Percentiles rank a stretch among this genome's conserved stretches.
These are phyloP conservation scores for Dendroctonus valens DNA, from an alignment of 1,140 invertebrate species.

Conservation along the genomic window DNA sequence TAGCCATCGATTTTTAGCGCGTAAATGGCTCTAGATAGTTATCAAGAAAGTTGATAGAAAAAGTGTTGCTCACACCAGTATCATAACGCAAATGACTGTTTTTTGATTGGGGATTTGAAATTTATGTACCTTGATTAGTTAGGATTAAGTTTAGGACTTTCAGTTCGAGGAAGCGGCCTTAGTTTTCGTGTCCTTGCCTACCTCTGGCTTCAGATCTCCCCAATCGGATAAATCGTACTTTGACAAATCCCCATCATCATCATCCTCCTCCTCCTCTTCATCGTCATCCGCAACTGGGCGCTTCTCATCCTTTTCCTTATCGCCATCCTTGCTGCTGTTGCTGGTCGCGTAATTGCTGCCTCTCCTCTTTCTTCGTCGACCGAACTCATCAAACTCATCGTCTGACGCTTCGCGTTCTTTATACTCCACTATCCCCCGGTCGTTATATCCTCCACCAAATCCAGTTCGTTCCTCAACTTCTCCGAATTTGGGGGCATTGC, in stretches of 20 bases:
- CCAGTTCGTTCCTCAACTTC: constrained; percentile 81
- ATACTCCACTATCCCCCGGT: constrained; percentile 90
- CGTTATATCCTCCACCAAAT: constrained; percentile 89
- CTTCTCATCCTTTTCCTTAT: constrained; percentile 50
- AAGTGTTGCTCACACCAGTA: no score
- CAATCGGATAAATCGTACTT: constrained; percentile 80
- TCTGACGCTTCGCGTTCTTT: constrained; percentile 81
- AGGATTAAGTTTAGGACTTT: no score
- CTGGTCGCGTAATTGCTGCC: constrained; percentile 52
- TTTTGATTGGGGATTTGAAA: no score
- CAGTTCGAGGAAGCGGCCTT: constrained; percentile 36
- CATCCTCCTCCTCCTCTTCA: constrained; percentile 58
- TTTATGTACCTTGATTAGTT: no score
- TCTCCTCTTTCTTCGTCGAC: constrained; percentile 77
- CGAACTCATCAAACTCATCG: constrained; percentile 96
- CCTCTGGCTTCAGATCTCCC: constrained; percentile 54
- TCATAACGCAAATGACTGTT: no score
- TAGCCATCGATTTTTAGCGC: no score
- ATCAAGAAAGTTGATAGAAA: no score
- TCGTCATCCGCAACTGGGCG: constrained; percentile 44
- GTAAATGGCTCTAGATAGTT: no score
- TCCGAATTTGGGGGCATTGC: constrained; percentile 95
- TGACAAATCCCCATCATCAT: constrained; percentile 74
- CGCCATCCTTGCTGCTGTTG: constrained; percentile 45
- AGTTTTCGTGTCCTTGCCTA: constrained; percentile 39